A percentile compares a stretch with the other conserved stretches of the same genome.
Conservation (phyloP, 2,797 vertebrate genomes). For the Macropus fuliginosus region DNA sequence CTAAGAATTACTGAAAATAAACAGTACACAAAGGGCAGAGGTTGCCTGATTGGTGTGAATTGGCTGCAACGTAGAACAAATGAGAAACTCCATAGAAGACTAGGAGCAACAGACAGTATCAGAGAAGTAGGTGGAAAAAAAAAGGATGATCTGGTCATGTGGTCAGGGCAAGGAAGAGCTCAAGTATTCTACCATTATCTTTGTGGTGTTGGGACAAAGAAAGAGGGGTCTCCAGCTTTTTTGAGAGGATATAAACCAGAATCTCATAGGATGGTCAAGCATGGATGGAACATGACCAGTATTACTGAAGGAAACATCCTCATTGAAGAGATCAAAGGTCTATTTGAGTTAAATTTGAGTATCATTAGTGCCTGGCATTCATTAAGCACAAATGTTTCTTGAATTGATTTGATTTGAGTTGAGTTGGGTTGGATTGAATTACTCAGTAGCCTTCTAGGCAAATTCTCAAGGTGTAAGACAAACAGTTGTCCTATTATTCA, state of each 20-base stretch:
- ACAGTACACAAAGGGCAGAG: not conserved
- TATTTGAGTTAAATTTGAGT: not conserved
- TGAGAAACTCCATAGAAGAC: not conserved
- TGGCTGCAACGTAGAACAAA: not conserved
- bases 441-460: conserved; percentile 25
- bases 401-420: not conserved
- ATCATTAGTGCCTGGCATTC: not conserved
- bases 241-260: not conserved
- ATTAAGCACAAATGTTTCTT: not conserved
- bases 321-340: not conserved
- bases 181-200: not conserved
- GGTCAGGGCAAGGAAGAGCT: not conserved
- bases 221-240: not conserved
- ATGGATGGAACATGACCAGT: not conserved
- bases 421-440: not conserved
- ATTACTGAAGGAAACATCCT: not conserved
- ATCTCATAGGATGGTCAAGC: not conserved
- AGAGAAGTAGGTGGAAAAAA: not conserved
- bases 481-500: conserved; percentile 71
- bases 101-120: not conserved
- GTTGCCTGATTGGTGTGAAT: not conserved
- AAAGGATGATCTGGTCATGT: not conserved
- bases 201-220: not conserved
- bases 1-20: not conserved
- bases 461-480: conserved; percentile 47